Evolutionary conservation across 2,888 invertebrate genomes (phyloP).

Genomic region (Eupithecia abbreviata): DNA sequence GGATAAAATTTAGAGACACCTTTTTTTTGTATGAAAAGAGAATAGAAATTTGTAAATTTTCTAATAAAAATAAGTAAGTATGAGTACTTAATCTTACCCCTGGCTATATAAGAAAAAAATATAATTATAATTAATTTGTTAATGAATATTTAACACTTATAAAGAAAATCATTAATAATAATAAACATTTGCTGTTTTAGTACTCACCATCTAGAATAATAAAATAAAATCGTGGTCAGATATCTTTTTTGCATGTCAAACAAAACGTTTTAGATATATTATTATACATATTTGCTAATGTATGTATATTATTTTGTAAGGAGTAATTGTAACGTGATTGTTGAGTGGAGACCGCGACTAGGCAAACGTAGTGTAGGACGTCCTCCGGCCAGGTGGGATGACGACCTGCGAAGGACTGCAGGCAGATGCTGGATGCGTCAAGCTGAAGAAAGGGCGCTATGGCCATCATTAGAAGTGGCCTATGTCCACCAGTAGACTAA

Average conservation of each 20-base stretch:
- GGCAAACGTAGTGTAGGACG: no score
- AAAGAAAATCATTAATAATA: background rate
- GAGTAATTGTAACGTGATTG: no score
- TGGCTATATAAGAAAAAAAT: conserved; percentile 37
- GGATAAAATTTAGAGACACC: background rate
- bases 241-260: background rate
- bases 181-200: background rate
- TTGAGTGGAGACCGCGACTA: no score
- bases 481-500: no score
- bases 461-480: no score
- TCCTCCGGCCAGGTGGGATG: no score
- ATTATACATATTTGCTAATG: no score
- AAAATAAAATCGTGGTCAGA: background rate
- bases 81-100: conserved; percentile 39
- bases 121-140: no score
- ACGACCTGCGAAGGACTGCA: no score
- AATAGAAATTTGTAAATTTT: background rate
- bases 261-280: background rate
- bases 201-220: conserved; percentile 27
- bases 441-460: no score
- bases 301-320: no score
- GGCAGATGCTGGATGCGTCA: no score
- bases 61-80: background rate
- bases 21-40: background rate
- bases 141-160: background rate